Conservation (phyloP, 2,797 vertebrate genomes). For the Gallirallus australis region DNA sequence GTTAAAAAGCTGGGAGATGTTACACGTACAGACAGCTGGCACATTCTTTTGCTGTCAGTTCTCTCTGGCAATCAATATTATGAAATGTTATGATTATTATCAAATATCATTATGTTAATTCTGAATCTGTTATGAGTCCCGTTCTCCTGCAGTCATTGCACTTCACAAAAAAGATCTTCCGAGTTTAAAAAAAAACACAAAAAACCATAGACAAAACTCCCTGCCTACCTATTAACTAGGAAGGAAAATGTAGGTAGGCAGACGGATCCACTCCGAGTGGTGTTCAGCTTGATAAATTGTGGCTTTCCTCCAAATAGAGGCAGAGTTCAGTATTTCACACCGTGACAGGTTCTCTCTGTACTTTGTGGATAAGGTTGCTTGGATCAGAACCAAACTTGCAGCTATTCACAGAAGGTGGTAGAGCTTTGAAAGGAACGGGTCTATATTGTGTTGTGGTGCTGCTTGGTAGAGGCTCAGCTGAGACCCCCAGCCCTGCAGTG, state of each 20-base stretch:
- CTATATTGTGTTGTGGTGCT: constrained; percentile 9
- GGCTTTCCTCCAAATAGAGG: constrained; percentile 69
- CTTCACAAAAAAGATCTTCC: constrained; percentile 33
- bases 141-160: constrained; percentile 16
- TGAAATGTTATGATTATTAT: constrained; percentile 75
- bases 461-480: background rate
- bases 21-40: constrained; percentile 49
- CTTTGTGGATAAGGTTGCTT: constrained; percentile 69
- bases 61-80: constrained; percentile 68
- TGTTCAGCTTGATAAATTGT: constrained; percentile 61
- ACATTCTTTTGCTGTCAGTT: constrained; percentile 55
- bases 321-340: constrained; percentile 71
- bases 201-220: background rate
- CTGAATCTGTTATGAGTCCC: constrained; percentile 63
- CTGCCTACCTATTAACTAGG: constrained; percentile 48
- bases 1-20: constrained; percentile 37
- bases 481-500: background rate
- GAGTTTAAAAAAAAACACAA: background rate
- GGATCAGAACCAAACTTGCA: constrained; percentile 52
- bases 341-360: constrained; percentile 71
- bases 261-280: constrained; percentile 17
- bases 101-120: constrained; percentile 71
- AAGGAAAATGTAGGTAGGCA: constrained; percentile 65
- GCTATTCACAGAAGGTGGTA: constrained; percentile 40
- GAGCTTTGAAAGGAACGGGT: background rate